Percentiles rank a stretch among this genome's conserved stretches.
phyloP scores from a whole-genome alignment of 1,140 invertebrate genomes.

The Camponotus vicinus region DNA sequence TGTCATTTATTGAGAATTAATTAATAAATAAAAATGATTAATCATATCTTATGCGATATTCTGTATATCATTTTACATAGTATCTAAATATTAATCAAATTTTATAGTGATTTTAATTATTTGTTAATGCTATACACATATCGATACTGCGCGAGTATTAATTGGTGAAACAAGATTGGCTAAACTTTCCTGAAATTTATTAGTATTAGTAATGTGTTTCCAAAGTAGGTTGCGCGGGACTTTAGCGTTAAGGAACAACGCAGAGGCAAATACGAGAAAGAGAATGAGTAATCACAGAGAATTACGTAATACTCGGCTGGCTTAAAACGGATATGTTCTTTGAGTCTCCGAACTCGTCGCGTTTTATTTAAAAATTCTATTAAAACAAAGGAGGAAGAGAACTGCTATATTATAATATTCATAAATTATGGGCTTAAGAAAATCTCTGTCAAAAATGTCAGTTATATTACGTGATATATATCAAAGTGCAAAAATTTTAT shows the following conservation, averaged over 20 bases:
- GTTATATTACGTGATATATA: not conserved
- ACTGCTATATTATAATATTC: not conserved
- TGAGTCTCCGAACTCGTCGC: not conserved
- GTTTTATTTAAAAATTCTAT: constrained; percentile 33
- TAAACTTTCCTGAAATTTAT: constrained; percentile 26
- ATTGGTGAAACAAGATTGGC: constrained; percentile 23
- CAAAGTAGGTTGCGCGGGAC: constrained; percentile 30
- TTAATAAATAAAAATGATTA: not conserved
- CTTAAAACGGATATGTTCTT: constrained; percentile 18
- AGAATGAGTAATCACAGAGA: constrained; percentile 64
- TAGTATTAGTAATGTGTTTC: constrained; percentile 7
- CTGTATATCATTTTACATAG: not conserved
- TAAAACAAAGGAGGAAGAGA: not conserved
- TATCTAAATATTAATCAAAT: not conserved
- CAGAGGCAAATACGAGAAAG: constrained; percentile 38
- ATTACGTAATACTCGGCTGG: constrained; percentile 45
- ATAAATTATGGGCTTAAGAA: not conserved
- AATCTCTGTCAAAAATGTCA: not conserved
- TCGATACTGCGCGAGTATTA: constrained; percentile 37
- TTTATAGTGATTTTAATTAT: not conserved
- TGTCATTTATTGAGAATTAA: not conserved
- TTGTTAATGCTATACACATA: not conserved
- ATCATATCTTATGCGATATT: constrained; percentile 3
- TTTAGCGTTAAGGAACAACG: constrained; percentile 59
- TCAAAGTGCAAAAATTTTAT: not conserved